These are phyloP conservation scores for Coregonus ussuriensis DNA, from an alignment of 2,797 vertebrate species.

Conservation along the genomic window DNA sequence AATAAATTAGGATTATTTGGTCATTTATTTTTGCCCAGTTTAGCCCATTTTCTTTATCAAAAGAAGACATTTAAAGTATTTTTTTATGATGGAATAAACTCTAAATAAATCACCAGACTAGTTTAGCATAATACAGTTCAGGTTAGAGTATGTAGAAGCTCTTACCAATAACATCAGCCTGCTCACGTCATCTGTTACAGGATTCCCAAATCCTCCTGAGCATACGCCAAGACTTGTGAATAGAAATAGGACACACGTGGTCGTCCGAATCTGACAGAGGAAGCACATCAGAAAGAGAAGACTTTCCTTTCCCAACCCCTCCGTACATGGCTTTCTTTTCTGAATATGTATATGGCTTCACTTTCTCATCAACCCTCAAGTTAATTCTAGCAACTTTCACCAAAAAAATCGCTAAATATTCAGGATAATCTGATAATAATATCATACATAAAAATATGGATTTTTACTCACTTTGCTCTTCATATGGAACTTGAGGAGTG, in stretches of 20 bases:
- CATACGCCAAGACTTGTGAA: constrained; percentile 68
- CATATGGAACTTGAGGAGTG: constrained; percentile 16
- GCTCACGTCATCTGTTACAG: constrained; percentile 76
- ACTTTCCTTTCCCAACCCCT: not conserved
- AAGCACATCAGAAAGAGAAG: not conserved
- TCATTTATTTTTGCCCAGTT: not conserved
- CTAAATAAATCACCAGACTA: not conserved
- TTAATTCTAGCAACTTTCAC: not conserved
- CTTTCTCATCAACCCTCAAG: not conserved
- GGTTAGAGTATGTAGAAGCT: not conserved
- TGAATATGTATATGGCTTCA: not conserved
- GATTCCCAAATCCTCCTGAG: constrained; percentile 69
- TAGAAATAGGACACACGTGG: constrained; percentile 75
- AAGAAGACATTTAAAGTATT: not conserved
- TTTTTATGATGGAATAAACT: not conserved
- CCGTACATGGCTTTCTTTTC: not conserved
- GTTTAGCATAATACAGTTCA: not conserved
- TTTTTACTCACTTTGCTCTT: constrained; percentile 16
- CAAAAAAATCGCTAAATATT: not conserved
- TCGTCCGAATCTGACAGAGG: constrained; percentile 70
- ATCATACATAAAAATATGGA: not conserved
- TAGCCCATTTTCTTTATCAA: not conserved
- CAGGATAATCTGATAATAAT: not conserved
- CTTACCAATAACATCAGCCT: constrained; percentile 75
- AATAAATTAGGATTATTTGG: not conserved